phyloP scores from a whole-genome alignment of 2,888 invertebrate genomes.

The Agriotes lineatus region DNA sequence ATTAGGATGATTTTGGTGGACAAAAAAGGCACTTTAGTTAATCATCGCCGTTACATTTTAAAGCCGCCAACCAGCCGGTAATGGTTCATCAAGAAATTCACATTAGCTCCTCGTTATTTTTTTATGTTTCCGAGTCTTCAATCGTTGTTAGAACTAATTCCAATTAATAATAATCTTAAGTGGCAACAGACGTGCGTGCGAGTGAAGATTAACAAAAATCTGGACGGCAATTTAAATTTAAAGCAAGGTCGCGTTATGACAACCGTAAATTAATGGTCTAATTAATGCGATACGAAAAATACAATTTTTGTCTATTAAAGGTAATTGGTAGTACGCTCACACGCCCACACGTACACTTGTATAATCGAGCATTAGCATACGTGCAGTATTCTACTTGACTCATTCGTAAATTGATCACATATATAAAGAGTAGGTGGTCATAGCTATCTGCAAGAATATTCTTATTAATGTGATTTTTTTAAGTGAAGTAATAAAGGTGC shows the following conservation, averaged over 20 bases:
- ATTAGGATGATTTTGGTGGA: neutral
- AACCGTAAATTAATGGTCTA: conserved; percentile 22
- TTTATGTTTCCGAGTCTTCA: neutral
- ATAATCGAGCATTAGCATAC: neutral
- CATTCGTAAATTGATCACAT: neutral
- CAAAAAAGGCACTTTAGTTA: neutral
- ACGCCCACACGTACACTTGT: conserved; percentile 29
- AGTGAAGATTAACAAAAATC: conserved; percentile 21
- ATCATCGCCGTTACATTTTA: neutral
- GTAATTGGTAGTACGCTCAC: conserved; percentile 28
- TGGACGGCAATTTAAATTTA: conserved; percentile 15
- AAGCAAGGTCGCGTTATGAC: conserved; percentile 16
- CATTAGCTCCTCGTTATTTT: neutral
- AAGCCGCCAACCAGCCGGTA: neutral
- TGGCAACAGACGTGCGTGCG: conserved; percentile 9
- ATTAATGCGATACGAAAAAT: conserved; percentile 32
- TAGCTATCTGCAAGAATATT: neutral
- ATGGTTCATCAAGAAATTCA: neutral
- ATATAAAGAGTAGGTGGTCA: neutral
- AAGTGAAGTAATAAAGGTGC: neutral
- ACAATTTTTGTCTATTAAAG: conserved; percentile 19
- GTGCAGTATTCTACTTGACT: neutral
- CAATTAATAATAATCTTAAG: neutral
- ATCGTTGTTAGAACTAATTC: neutral
- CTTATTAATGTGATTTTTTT: no score